Base-by-base conservation (phyloP, 2,113 vertebrate species). In the Pterocles gutturalis region DNA sequence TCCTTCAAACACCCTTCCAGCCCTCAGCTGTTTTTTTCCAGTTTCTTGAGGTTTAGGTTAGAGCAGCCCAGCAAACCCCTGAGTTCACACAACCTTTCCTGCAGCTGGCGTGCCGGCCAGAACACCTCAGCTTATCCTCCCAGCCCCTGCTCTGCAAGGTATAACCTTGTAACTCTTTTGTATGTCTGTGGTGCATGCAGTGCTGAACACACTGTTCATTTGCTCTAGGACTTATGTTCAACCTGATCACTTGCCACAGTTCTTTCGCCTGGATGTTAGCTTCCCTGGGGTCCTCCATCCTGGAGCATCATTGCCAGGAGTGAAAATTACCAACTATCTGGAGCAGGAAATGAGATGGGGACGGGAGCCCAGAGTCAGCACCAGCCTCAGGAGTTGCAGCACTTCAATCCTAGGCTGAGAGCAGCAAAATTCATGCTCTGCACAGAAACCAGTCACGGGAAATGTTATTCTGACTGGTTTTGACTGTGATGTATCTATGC, bases 1-100 rank as follows among this genome's bases (percentile, higher is more conserved):
- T 29, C 69, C 72, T 94, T 93, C 69, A 82, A 91, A 93, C 41
- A 82, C 19, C 57, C 83, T 72, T 94, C 61, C 66, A 83, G 22
- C 43, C 31, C 57, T 91, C 73, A 79, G 64, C 46, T 83, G 12
- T 43, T 64, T 64, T 73, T 18, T 21, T 17, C 24, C 36, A 83
- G 34, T 60, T 84, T 83, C 64, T 34, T 54, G 65, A 83, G 24
- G 33, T 86, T 83, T 75, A 94, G 87, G 38, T 60, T 38, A 78
- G 33, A 83, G 55, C 67, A 92, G 51, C 6, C 43, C 19, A n/a
- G 19, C 21, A 89, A 81, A 54, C 6, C 14, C 19, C 19, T 5
- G 16, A 33, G 51, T 18, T 83, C 45, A 46, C 19, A 69, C 8
- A 22, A 49, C 3, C 57, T 49, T 53, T 87, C 48, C 38, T 87